Evolutionary conservation across 2,113 vertebrate genomes (phyloP).

Genomic region (Cyprinodon brontotheroides): DNA sequence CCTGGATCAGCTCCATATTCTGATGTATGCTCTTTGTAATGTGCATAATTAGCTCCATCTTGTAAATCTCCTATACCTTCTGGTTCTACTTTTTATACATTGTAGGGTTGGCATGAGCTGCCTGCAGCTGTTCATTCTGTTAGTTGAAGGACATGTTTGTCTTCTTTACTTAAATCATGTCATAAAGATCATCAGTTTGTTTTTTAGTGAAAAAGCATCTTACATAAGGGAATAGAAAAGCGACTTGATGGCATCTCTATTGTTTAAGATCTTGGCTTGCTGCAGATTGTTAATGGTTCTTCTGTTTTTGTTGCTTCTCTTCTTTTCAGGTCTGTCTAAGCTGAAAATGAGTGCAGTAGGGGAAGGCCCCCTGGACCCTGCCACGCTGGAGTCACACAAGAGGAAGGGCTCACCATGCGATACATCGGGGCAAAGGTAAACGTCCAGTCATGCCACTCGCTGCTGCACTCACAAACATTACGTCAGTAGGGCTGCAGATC

Average conservation of each 20-base stretch:
- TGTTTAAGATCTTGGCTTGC: too few species aligned
- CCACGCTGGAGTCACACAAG: conserved; percentile 89
- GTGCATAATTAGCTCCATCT: not conserved
- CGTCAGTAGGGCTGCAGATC: not conserved
- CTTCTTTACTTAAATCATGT: not conserved
- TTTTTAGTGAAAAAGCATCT: not conserved
- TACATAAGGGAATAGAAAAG: not conserved
- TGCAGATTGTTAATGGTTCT: too few species aligned
- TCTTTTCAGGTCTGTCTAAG: conserved; percentile 83
- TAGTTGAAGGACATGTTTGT: not conserved
- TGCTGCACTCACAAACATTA: conserved; percentile 1
- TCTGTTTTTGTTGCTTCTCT: not conserved
- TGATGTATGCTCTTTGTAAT: not conserved
- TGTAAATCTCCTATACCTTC: not conserved
- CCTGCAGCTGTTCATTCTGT: not conserved
- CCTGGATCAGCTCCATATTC: not conserved
- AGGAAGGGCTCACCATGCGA: conserved; percentile 93
- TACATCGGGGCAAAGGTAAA: conserved; percentile 89
- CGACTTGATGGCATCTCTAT: too few species aligned
- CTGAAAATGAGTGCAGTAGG: conserved; percentile 94
- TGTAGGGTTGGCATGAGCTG: not conserved
- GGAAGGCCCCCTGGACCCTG: conserved; percentile 89
- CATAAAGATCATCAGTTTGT: not conserved
- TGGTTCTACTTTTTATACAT: not conserved
- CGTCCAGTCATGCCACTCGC: not conserved